Evolutionary conservation across 1,140 invertebrate genomes (phyloP), one percentile per base, ranked within the genome.

Genomic region (Pygmarrhopalites habei): DNA sequence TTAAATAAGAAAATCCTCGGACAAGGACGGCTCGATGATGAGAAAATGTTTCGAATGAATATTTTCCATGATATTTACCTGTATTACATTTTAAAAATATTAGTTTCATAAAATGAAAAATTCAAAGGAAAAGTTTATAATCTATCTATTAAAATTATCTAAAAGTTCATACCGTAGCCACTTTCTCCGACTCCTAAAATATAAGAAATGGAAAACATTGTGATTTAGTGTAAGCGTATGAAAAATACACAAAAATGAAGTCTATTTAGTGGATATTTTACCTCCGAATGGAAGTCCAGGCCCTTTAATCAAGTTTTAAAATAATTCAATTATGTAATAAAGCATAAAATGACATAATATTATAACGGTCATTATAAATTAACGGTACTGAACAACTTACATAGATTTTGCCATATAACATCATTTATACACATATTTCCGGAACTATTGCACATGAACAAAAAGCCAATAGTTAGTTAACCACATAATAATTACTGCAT

Each of bases 41-140:
- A 12, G 87, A 87, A 76, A 98, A 98, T 0, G 89, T 92, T 67
- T 98, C 89, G 73, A 92, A 98, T 5, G 86, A 86, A 69, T 82
- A 82, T 77, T 90, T 90, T 53, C 95, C 95, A 79, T 98, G 93
- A 75, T 96, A 98, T 2, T 81, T 77, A 28, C 94, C 95, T 76
- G 95, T 90, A 51, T 95, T 95, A 39, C 30, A 12, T 21, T 29
- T 29, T 12, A 49, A 49, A 41, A 41, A 12, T 12, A 41, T 12
- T 41, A n/a, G n/a, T n/a, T n/a, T n/a, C n/a, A n/a, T n/a, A n/a
- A n/a, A n/a, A n/a, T n/a, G n/a, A n/a, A n/a, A n/a, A n/a, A n/a
- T n/a, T n/a, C n/a, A n/a, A n/a, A n/a, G n/a, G n/a, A n/a, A n/a
- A n/a, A n/a, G n/a, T n/a, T n/a, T n/a, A n/a, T n/a, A n/a, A n/a